Base-by-base conservation (phyloP, 2,113 vertebrate genomes). In the Pterocles orientalis region DNA sequence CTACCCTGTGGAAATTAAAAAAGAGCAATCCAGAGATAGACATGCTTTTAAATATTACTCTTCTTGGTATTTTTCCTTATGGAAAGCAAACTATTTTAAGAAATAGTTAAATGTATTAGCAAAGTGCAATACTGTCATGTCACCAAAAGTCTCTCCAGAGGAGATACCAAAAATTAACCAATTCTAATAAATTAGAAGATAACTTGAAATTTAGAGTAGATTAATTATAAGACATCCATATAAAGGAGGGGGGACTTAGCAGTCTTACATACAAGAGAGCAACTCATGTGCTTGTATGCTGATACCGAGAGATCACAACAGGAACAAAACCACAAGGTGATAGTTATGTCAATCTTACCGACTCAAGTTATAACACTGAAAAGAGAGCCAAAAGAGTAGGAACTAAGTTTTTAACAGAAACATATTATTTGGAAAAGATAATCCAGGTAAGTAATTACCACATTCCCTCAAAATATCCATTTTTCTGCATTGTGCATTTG, bases 111-210 rank as follows among this genome's bases (percentile, higher is more conserved):
- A 76, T 12, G 18, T 60, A 84, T 54, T 88, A 91, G 51, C 51
- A 13, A 85, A 88, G 57, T 79, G 58, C 83, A 92, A 79, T 86
- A 79, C 29, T 45, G 53, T 82, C 33, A 71, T 16, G 39, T 33
- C 43, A 78, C 6, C 56, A 53, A 13, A 72, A 94, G 34, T 36
- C 50, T 94, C 75, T 79, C 71, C 76, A 96, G 84, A 93, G 43
- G 82, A 95, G 66, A 71, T 90, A 86, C 68, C 50, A 79, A 87
- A 90, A 76, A 72, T 83, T 29, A 94, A 81, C 66, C 76, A 75
- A 90, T 79, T 95, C 87, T 94, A 89, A 77, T 54, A 86, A 96
- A 95, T 86, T 96, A 81, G 88, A 92, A 88, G 50, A 47, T 95
- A 79, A 77, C 33, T 21, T 82, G 39, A 62, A 86, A 73, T 90